Conservation (phyloP, 1,140 invertebrate species). For the Anoplophora glabripennis region DNA sequence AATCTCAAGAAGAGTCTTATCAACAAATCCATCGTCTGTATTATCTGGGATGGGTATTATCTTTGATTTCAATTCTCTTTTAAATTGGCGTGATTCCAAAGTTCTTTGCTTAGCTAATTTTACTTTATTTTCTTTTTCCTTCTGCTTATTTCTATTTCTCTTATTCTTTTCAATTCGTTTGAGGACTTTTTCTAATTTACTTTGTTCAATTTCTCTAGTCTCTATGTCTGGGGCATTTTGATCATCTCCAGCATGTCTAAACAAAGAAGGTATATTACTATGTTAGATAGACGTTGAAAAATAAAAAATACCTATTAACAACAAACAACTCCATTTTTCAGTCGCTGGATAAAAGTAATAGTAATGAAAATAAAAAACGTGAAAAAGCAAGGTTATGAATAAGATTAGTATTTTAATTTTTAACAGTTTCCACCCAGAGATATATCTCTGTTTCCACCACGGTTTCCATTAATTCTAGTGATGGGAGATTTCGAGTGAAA, state of each 20-base stretch:
- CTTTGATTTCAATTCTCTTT: slow-evolving; percentile 24
- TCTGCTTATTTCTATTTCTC: slow-evolving; percentile 31
- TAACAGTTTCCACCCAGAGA: too few species aligned
- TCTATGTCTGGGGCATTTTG: slow-evolving; percentile 14
- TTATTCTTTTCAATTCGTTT: slow-evolving; percentile 40
- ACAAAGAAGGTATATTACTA: slow-evolving; percentile 14
- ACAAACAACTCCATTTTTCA: slow-evolving; percentile 44
- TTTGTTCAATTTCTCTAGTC: slow-evolving; percentile 32
- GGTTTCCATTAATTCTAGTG: too few species aligned
- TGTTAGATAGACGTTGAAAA: slow-evolving; percentile 6
- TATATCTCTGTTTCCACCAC: too few species aligned
- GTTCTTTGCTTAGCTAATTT: slow-evolving; percentile 25
- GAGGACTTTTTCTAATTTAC: slow-evolving; percentile 34
- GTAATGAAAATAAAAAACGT: too few species aligned
- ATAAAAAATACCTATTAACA: slow-evolving; percentile 32
- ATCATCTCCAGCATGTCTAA: slow-evolving; percentile 28
- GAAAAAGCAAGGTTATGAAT: too few species aligned
- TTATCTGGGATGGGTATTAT: slow-evolving; percentile 26
- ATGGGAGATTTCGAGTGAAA: too few species aligned
- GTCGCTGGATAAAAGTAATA: background rate
- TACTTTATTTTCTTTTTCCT: slow-evolving; percentile 26
- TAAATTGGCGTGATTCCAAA: slow-evolving; percentile 23
- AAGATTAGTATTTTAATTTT: too few species aligned
- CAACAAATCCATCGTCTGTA: slow-evolving; percentile 28
- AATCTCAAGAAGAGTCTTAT: slow-evolving; percentile 16